Evolutionary conservation across 1,140 invertebrate genomes (phyloP), one percentile per base, ranked within the genome.

Genomic region (Eriosoma lanigerum): DNA sequence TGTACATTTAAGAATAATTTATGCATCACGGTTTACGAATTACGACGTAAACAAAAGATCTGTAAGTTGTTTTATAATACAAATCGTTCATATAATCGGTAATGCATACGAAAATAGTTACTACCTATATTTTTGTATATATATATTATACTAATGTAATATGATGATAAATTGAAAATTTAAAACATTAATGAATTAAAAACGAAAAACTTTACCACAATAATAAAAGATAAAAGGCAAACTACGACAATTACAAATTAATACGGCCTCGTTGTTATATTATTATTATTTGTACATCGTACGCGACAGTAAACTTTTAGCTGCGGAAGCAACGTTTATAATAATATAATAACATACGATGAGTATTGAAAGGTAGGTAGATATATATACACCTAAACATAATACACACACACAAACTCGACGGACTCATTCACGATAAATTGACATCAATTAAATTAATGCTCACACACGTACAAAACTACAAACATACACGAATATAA

Each of bases 361-460:
- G 29, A 29, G 29, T 38, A 38, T 38, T 8, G 32, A 38, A 8
- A 38, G 32, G 3, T 38, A 62, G 60, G 60, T 62, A 32, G 32
- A 4, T 38, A 62, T 26, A n/a, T 1, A n/a, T 73, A 56, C 17
- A 73, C 54, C 29, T 32, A n/a, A 54, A n/a, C 19, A 32, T 54
- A 29, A 54, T 44, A 52, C 48, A 8, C n/a, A 15, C 1, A 46
- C 52, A 58, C 72, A 38, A n/a, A n/a, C 24, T 12, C 2, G 10
- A 6, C n/a, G n/a, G n/a, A n/a, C 46, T 19, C n/a, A 66, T 38
- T 32, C 32, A 76, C 54, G 17, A 21, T 60, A 78, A 78, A 78
- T 78, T 78, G 75, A 78, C 75, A 78, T 48, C 75, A 78, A 78
- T 78, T 78, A 78, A 78, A 78, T 78, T 78, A 78, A 58, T 60